A percentile compares a stretch with the other conserved stretches of the same genome.
phyloP scores from a whole-genome alignment of 37 sponge, comb jelly and placozoan genomes.

The Halichondria panicea region DNA sequence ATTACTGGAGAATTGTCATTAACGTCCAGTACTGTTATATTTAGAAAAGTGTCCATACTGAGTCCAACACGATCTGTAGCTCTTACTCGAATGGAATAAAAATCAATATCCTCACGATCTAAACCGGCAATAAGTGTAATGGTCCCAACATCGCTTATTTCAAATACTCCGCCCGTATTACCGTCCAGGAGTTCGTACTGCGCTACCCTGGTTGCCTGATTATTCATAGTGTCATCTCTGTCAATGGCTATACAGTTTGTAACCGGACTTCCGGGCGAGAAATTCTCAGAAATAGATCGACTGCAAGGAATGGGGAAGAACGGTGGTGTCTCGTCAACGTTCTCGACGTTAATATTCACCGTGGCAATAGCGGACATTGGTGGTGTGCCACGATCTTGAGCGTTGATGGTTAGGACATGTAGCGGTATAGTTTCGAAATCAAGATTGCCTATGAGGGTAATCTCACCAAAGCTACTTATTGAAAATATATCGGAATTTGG shows the following conservation, averaged over 20 bases:
- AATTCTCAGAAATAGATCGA: conserved; percentile 4
- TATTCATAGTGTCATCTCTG: conserved; percentile 23
- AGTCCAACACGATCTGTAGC: conserved; percentile 54
- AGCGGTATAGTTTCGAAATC: conserved; percentile 52
- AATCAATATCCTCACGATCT: conserved; percentile 34
- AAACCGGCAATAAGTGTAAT: conserved; percentile 8
- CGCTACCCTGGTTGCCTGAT: neutral
- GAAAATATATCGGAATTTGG: neutral
- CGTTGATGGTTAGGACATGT: conserved; percentile 36
- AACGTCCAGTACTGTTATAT: conserved; percentile 52
- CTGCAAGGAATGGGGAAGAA: conserved; percentile 27
- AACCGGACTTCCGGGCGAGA: neutral
- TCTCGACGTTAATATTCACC: conserved; percentile 40
- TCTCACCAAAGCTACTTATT: conserved; percentile 16
- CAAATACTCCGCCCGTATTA: conserved; percentile 40
- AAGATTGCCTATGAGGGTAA: conserved; percentile 19
- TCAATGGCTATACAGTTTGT: conserved; percentile 30
- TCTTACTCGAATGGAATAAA: conserved; percentile 40
- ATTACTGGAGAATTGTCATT: conserved; percentile 74
- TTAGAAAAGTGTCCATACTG: neutral
- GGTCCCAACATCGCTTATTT: conserved; percentile 22
- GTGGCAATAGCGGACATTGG: neutral
- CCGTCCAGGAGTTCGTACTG: conserved; percentile 51
- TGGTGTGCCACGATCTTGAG: conserved; percentile 27
- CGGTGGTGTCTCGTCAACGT: conserved; percentile 64